These are phyloP conservation scores for Formica exsecta DNA, from an alignment of 1,140 invertebrate species.

Conservation along the genomic window DNA sequence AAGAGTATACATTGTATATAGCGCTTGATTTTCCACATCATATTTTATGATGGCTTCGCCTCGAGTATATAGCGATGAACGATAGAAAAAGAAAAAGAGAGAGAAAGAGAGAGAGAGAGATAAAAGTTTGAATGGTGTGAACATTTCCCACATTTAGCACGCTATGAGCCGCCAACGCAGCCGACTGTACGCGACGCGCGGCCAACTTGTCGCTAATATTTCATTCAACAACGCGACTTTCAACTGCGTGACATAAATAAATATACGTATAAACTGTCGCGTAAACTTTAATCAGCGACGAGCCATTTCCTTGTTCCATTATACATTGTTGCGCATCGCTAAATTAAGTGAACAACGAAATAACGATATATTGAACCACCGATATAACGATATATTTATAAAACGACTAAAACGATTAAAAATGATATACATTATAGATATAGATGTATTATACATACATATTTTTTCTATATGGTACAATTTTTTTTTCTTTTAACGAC, in stretches of 20 bases:
- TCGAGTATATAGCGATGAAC: slow-evolving; percentile 35
- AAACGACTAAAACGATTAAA: not conserved
- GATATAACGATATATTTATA: not conserved
- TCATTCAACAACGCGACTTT: slow-evolving; percentile 53
- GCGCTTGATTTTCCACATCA: slow-evolving; percentile 48
- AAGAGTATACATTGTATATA: slow-evolving; percentile 18
- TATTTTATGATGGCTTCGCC: slow-evolving; percentile 54
- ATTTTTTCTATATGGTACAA: not conserved
- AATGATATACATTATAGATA: slow-evolving; percentile 29
- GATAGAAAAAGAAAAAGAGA: not conserved
- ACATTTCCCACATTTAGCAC: slow-evolving; percentile 58
- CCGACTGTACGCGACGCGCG: slow-evolving; percentile 35
- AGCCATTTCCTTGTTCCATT: slow-evolving; percentile 23
- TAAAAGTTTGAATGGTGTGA: slow-evolving; percentile 58
- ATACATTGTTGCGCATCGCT: slow-evolving; percentile 38
- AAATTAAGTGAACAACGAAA: slow-evolving; percentile 25
- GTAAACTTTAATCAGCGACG: slow-evolving; percentile 59
- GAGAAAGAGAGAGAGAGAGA: slow-evolving; percentile 22
- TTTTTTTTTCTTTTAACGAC: slow-evolving; percentile 3
- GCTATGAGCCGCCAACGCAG: slow-evolving; percentile 50
- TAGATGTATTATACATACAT: not conserved
- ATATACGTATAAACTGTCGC: slow-evolving; percentile 53
- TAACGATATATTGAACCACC: slow-evolving; percentile 33
- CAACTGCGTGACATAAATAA: slow-evolving; percentile 60
- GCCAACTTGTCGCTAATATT: slow-evolving; percentile 62